Conservation (phyloP, 1,140 invertebrate genomes). For the Holcopasites calliopsidis region DNA sequence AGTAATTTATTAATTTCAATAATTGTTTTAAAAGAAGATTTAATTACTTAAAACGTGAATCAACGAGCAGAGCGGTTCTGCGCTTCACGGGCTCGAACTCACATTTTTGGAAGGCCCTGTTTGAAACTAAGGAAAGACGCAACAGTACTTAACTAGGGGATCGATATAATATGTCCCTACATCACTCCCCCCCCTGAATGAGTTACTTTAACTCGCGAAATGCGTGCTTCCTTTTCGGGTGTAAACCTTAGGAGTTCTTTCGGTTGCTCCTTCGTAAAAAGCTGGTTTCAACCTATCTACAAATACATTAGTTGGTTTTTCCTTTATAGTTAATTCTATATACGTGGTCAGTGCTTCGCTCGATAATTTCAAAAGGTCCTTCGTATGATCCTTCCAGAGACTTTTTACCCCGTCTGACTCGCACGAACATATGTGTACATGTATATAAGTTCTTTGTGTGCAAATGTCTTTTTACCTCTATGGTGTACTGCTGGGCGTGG, state of each 20-base stretch:
- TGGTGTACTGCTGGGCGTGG: neutral
- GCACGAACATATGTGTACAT: neutral
- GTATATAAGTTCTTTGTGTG: neutral
- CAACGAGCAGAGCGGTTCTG: no score
- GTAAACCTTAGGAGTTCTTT: neutral
- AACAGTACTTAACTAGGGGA: no score
- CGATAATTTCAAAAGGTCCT: neutral
- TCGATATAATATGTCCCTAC: no score
- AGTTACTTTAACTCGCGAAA: neutral
- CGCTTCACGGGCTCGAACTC: no score
- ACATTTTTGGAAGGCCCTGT: no score
- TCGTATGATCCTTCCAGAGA: neutral
- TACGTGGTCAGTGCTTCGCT: neutral
- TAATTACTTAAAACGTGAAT: no score
- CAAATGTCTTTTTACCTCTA: neutral
- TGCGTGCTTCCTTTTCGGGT: neutral
- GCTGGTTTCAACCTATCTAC: neutral
- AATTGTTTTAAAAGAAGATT: no score
- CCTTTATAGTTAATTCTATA: neutral
- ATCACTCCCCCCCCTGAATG: neutral
- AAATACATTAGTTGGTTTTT: neutral
- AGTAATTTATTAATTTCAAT: no score
- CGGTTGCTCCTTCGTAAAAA: neutral
- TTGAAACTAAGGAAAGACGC: no score
- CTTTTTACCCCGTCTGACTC: neutral